These are phyloP conservation scores for Stramonita haemastoma DNA, from an alignment of 2,888 invertebrate species.

Conservation along the genomic window DNA sequence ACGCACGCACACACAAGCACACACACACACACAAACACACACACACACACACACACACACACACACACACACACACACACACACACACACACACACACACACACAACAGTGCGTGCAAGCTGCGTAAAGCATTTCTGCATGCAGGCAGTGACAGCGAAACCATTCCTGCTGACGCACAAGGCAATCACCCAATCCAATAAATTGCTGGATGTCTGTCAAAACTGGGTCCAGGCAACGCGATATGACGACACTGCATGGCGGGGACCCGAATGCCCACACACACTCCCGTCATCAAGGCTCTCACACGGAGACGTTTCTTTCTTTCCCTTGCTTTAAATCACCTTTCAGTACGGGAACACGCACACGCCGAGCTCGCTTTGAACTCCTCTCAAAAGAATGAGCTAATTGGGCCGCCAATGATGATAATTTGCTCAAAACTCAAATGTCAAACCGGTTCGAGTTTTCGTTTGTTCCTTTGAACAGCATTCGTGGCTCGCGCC, in stretches of 20 bases:
- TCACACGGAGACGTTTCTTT: background rate
- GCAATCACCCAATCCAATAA: background rate
- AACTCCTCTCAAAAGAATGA: background rate
- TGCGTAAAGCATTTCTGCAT: no score
- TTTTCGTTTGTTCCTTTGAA: conserved; percentile 29
- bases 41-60: no score
- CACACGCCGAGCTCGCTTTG: background rate
- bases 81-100: no score
- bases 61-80: no score
- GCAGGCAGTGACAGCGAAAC: no score
- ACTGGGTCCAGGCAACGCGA: background rate
- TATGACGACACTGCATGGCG: background rate
- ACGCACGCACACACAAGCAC: no score
- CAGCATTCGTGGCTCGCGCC: conserved; percentile 27
- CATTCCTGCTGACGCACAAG: no score
- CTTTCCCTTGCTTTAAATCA: background rate
- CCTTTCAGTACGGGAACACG: background rate
- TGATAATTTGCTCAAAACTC: conserved; percentile 33
- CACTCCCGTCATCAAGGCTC: background rate
- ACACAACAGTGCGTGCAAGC: no score
- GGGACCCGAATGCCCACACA: background rate
- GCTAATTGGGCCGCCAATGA: conserved; percentile 27
- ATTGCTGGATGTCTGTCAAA: conserved; percentile 4
- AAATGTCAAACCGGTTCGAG: conserved; percentile 32
- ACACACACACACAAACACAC: no score